Conservation (phyloP, 2,113 vertebrate species). For the Drymodes brunneopygia region DNA sequence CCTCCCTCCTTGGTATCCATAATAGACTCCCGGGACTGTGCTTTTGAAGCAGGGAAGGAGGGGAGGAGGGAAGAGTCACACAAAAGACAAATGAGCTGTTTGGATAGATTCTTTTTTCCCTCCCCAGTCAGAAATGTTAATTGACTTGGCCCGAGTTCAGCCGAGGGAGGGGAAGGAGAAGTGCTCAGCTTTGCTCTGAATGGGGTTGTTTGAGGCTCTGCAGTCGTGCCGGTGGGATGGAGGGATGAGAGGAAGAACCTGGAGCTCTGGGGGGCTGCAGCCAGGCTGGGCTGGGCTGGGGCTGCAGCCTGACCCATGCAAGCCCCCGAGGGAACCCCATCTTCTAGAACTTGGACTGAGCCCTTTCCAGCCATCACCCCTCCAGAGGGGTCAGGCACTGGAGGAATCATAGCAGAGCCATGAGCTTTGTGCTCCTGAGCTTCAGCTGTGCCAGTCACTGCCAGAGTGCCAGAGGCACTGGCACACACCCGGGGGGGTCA, state of each 20-base stretch:
- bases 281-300: not conserved
- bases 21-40: slow-evolving; percentile 4
- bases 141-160: slow-evolving; percentile 12
- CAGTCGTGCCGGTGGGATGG: not conserved
- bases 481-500: rapidly evolving
- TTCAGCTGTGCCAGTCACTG: not conserved
- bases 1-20: not conserved
- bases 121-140: slow-evolving; percentile 31
- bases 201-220: slow-evolving; percentile 19
- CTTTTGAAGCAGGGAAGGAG: not conserved
- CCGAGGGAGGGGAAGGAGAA: not conserved
- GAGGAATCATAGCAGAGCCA: no score
- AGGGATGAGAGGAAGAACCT: not conserved
- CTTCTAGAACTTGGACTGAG: not conserved
- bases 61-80: not conserved
- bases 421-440: not conserved
- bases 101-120: not conserved
- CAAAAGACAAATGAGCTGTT: slow-evolving; percentile 32
- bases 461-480: not conserved
- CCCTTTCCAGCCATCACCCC: rapidly evolving
- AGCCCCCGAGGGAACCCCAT: not conserved
- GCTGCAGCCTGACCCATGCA: not conserved
- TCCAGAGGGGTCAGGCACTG: not conserved
- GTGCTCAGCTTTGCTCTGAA: not conserved
- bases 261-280: not conserved